phyloP scores from a whole-genome alignment of 2,888 invertebrate genomes.

The Ellobium chinense region DNA sequence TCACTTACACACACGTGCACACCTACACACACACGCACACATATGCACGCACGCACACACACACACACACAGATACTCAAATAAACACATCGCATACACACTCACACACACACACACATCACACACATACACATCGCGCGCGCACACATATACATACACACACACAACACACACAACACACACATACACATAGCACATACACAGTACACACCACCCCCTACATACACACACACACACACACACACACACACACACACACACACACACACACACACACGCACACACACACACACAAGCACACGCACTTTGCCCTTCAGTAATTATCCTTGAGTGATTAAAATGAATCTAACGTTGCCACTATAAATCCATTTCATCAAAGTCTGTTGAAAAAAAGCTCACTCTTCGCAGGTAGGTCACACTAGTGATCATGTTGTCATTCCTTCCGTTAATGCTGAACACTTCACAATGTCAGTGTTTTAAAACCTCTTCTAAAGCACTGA shows the following conservation, averaged over 20 bases:
- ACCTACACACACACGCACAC: conserved; percentile 21
- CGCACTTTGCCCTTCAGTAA: no score
- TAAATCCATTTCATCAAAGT: no score
- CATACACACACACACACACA: conserved; percentile 12
- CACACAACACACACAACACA: no score
- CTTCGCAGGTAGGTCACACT: no score
- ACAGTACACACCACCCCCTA: no score
- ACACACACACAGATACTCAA: conserved; percentile 10
- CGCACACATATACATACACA: neutral
- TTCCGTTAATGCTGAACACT: no score
- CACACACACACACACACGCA: no score
- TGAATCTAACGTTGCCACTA: no score
- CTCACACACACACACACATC: neutral
- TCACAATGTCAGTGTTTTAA: conserved; percentile 80
- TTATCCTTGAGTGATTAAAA: no score
- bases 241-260: neutral
- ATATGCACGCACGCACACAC: conserved; percentile 16
- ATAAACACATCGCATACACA: neutral
- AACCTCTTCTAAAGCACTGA: conserved; percentile 92
- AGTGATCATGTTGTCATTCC: no score
- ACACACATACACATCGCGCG: neutral
- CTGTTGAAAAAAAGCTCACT: no score
- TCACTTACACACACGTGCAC: conserved; percentile 13
- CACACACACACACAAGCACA: conserved; percentile 18
- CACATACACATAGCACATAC: no score